Percentiles rank a stretch among this genome's conserved stretches.
Conservation (phyloP, 1,140 invertebrate genomes). For the Drosophila elegans region DNA sequence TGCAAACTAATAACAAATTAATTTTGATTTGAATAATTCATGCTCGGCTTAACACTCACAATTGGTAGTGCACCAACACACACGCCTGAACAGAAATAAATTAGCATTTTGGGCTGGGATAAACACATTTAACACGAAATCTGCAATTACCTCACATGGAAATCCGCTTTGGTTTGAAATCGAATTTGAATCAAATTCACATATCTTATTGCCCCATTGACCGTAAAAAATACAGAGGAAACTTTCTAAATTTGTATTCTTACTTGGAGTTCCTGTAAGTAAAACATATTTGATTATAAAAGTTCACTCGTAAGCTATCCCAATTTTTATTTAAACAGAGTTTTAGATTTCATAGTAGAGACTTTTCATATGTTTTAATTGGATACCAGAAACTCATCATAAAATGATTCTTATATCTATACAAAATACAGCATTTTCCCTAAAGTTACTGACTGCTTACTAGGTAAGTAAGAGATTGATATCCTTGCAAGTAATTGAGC, state of each 20-base stretch:
- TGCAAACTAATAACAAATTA: conserved; percentile 77
- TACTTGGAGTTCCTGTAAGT: background rate
- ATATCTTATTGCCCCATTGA: background rate
- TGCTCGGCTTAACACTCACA: conserved; percentile 51
- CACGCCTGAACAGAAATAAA: conserved; percentile 28
- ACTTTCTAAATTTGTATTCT: background rate
- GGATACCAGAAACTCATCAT: no score
- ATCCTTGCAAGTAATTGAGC: no score
- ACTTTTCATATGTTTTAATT: no score
- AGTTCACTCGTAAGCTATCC: no score
- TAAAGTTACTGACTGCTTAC: no score
- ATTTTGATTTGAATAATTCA: conserved; percentile 78
- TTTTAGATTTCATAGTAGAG: no score
- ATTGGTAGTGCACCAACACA: conserved; percentile 7
- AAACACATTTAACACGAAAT: conserved; percentile 64
- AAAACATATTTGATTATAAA: background rate
- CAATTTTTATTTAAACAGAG: no score
- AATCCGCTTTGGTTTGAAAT: conserved; percentile 18
- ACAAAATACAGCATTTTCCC: no score
- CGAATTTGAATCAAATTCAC: conserved; percentile 7
- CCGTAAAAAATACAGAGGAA: background rate
- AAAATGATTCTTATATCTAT: no score
- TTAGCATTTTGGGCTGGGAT: conserved; percentile 57
- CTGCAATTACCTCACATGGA: conserved; percentile 50
- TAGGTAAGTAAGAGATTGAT: no score